phyloP scores from a whole-genome alignment of 2,888 invertebrate genomes.

The Onchidella celtica region DNA sequence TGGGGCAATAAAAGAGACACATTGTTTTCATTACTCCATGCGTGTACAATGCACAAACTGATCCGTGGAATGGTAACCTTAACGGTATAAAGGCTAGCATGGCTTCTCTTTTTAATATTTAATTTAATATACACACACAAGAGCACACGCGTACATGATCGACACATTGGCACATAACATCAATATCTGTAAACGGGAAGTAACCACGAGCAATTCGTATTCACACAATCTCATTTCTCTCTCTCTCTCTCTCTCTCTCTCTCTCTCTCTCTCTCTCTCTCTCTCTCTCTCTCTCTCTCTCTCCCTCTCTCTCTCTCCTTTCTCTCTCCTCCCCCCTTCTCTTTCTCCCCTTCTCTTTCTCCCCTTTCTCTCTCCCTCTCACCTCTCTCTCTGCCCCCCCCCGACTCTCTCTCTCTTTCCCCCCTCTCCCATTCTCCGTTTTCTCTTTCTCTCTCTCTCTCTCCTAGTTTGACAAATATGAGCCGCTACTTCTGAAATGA shows the following conservation, averaged over 20 bases:
- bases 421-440: not conserved
- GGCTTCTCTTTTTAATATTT: too few species aligned
- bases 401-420: not conserved
- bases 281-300: not conserved
- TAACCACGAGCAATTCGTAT: too few species aligned
- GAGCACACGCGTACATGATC: too few species aligned
- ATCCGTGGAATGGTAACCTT: too few species aligned
- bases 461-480: not conserved
- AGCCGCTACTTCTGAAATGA: too few species aligned
- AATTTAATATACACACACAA: too few species aligned
- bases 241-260: not conserved
- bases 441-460: constrained; percentile 2
- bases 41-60: too few species aligned
- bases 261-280: not conserved
- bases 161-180: too few species aligned
- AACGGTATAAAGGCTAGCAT: too few species aligned
- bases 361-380: not conserved
- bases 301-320: not conserved
- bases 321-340: not conserved
- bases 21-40: too few species aligned
- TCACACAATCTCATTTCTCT: not conserved
- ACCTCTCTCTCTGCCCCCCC: not conserved
- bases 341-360: not conserved
- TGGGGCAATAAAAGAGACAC: too few species aligned
- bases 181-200: too few species aligned